phyloP scores from a whole-genome alignment of 2,113 vertebrate species.

The Sapayoa aenigma region DNA sequence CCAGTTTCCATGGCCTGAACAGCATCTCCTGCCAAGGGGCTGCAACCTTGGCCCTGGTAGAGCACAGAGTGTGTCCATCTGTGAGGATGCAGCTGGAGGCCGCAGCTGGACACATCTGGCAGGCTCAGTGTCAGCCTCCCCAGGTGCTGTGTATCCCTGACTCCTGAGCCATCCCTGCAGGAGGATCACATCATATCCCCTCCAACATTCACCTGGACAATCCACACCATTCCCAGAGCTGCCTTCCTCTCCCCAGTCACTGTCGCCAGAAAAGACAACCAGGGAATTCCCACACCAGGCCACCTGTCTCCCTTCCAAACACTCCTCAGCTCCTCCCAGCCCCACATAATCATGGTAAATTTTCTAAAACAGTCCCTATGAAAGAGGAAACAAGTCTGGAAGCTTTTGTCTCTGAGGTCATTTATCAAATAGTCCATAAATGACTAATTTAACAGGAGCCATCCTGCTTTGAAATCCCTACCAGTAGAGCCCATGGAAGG shows the following conservation, averaged over 20 bases:
- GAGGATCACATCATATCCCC: background rate
- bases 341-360: background rate
- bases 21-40: background rate
- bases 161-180: background rate
- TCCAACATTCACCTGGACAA: accelerated
- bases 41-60: background rate
- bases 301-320: background rate
- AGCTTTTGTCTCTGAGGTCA: background rate
- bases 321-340: background rate
- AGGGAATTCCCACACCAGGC: background rate
- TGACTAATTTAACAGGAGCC: background rate
- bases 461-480: background rate
- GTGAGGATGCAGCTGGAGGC: background rate
- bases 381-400: background rate
- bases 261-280: background rate
- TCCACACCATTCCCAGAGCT: background rate
- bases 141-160: background rate
- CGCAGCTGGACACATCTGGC: background rate
- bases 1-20: background rate
- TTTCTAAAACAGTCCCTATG: background rate
- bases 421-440: background rate
- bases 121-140: too few species aligned
- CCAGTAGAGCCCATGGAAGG: background rate
- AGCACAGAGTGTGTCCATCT: background rate
- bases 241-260: background rate